phyloP scores from a whole-genome alignment of 2,113 vertebrate species.

The Phainopepla nitens region DNA sequence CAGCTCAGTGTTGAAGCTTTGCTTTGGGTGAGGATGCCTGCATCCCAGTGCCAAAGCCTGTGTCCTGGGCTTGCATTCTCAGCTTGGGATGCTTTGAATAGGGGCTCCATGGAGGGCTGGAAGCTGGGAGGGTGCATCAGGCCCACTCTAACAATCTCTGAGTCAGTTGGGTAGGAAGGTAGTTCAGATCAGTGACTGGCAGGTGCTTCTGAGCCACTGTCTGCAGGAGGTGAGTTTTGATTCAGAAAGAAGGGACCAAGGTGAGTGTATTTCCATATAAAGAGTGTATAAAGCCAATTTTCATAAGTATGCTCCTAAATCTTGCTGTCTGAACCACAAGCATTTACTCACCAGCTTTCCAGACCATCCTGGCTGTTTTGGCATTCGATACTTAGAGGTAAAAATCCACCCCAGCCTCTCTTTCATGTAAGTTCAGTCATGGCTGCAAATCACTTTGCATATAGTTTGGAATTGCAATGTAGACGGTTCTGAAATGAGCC shows the following conservation, averaged over 20 bases:
- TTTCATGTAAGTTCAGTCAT: not conserved
- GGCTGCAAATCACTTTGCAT: not conserved
- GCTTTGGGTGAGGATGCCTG: not conserved
- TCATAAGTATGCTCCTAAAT: not conserved
- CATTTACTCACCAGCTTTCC: not conserved
- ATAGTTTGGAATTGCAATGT: not conserved
- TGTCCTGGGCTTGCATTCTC: not conserved
- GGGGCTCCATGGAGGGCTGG: not conserved
- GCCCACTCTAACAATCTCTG: not conserved
- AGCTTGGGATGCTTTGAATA: not conserved
- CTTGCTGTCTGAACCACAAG: not conserved
- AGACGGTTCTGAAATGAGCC: not conserved
- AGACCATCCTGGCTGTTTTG: not conserved
- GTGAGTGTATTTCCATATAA: not conserved
- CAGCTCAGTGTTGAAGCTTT: not conserved
- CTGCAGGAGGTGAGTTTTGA: not conserved
- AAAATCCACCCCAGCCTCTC: not conserved
- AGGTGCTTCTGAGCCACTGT: not conserved
- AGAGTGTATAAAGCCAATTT: not conserved
- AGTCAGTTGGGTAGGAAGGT: not conserved
- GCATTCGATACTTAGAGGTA: not conserved
- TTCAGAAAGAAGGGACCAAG: not conserved
- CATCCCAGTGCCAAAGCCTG: not conserved
- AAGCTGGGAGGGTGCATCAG: not conserved
- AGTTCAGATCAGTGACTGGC: not conserved